A percentile compares a stretch with the other conserved stretches of the same genome.
phyloP scores from a whole-genome alignment of 2,888 invertebrate species.

The Lacanobia oleracea region DNA sequence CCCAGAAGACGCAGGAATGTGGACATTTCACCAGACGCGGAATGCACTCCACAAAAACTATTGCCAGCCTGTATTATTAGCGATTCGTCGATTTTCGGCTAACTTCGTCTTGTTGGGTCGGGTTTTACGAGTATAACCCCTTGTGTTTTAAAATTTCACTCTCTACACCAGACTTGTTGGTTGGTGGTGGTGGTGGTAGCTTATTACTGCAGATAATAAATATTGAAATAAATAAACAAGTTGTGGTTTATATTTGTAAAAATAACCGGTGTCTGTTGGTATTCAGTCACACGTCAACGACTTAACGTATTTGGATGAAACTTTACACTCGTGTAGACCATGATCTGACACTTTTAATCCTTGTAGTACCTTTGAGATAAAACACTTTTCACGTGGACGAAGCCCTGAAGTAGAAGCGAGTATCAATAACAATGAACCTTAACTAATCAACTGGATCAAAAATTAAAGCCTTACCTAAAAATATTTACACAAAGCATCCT shows the following conservation, averaged over 20 bases:
- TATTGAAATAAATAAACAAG: too few relatives aligned
- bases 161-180: too few relatives aligned
- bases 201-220: too few relatives aligned
- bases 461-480: background rate
- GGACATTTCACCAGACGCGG: conserved; percentile 44
- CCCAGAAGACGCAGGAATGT: conserved; percentile 42
- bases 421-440: background rate
- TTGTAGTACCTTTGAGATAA: background rate
- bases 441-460: background rate
- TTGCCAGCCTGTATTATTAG: conserved; percentile 23
- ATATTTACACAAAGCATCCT: background rate
- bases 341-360: background rate
- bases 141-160: background rate
- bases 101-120: conserved; percentile 9
- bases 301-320: background rate
- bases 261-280: too few relatives aligned
- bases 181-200: too few relatives aligned
- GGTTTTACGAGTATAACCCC: background rate
- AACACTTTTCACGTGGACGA: background rate
- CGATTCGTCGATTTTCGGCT: conserved; percentile 21
- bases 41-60: conserved; percentile 58
- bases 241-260: too few relatives aligned
- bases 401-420: background rate
- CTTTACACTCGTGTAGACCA: background rate
- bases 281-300: background rate